Evolutionary conservation across 92 coral and sea anemone genomes (phyloP), one percentile per base, ranked within the genome.

Genomic region (Siderastrea radians): DNA sequence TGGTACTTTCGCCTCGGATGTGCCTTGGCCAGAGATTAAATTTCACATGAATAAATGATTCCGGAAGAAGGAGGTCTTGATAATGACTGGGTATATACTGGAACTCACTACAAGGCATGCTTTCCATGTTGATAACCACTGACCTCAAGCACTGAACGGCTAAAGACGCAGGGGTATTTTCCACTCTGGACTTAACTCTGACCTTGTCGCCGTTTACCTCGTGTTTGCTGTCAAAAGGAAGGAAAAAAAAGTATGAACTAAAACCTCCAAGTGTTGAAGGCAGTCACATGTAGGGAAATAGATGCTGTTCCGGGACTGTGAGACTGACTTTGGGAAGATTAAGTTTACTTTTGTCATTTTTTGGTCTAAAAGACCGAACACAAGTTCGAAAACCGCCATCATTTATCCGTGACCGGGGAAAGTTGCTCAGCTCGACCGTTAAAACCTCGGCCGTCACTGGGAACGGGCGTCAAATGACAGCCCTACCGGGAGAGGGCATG

Each of bases 141-240:
- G 94, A 69, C 76, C 91, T 79, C 70, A 91, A 62, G 63, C 94
- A 91, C 89, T 82, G 92, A 51, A 88, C 68, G 2, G 52, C 52
- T 65, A 91, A 61, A 45, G 94, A 55, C 3, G 74, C 82, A 63
- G 94, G 94, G n/a, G 45, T 77, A 57, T 19, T 60, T 73, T 49
- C 73, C 50, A 14, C 60, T 2, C 11, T 50, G 60, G 79, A 9
- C 45, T 48, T 50, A 11, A 61, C 5, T 17, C 50, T 51, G 57
- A 59, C 49, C 58, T 77, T 68, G 11, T 77, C 86, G 55, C 16
- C 54, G 65, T 49, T 49, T 3, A 62, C 26, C 6, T 74, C 72
- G 51, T 84, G 70, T 16, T 84, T 50, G 12, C 79, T 73, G 19
- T 1, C 11, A 52, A 74, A 73, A 73, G 12, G 49, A 16, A 62